Evolutionary conservation across 2,888 invertebrate species (phyloP), one percentile per base, ranked within the genome.

Genomic region (Mesopsocus fuscifrons): DNA sequence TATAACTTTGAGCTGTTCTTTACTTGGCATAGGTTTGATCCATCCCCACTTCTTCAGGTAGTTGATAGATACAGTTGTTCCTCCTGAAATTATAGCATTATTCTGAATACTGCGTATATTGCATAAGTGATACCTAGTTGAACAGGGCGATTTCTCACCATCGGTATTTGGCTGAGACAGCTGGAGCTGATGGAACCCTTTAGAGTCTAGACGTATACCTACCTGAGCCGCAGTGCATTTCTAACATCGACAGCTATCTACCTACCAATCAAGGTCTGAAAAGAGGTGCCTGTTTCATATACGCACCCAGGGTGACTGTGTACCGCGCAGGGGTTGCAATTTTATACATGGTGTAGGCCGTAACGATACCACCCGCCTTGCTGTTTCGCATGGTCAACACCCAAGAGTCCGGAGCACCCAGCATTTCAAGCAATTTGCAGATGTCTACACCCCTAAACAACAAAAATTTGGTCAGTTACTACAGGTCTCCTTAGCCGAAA

Each of bases 281-380:
- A n/a, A n/a, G n/a, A n/a, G n/a, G n/a, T n/a, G n/a, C n/a, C n/a
- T n/a, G n/a, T n/a, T n/a, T n/a, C n/a, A n/a, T n/a, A n/a, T 45
- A 52, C 58, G 66, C 67, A 80, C 82, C 87, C 57, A 94, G 59
- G 41, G 94, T 95, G 2, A 91, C 78, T n/a, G 88, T 79, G 62
- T 94, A 95, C 51, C 95, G 68, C 11, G 83, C 60, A 2, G 95
- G 95, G 6, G 92, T 87, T 21, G 77, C 77, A 50, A 97, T 67
- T 67, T 98, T 98, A 61, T 95, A 98, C 52, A 94, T 68, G 33
- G 89, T 79, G 62, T 91, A 87, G 0, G 92, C 74, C 30, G 94
- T 67, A 6, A 95, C 95, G 57, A 85, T 64, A 59, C 88, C 80
- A 9, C 97, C 95, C 59, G 91, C 81, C 52, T 69, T 72, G 0